A percentile compares a stretch with the other conserved stretches of the same genome.
These are phyloP conservation scores for Kryptopterus vitreolus DNA, from an alignment of 2,797 vertebrate species.

Conservation along the genomic window DNA sequence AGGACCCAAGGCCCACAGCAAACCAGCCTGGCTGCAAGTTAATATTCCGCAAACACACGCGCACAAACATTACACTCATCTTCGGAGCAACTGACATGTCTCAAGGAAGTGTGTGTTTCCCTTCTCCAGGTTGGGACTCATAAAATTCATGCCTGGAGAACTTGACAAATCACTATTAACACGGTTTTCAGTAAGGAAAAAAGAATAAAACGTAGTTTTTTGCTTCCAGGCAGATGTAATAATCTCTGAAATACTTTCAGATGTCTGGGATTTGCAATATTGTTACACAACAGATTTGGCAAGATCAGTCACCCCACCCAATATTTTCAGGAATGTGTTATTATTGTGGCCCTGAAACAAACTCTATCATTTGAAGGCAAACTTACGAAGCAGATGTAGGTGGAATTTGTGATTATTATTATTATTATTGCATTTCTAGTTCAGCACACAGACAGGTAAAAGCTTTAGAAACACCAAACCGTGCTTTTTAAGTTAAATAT, in stretches of 20 bases:
- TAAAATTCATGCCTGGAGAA: not conserved
- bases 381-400: not conserved
- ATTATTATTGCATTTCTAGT: not conserved
- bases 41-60: constrained; percentile 6
- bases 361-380: not conserved
- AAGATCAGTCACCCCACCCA: no score
- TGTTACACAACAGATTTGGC: not conserved
- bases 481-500: constrained; percentile 12
- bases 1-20: constrained; percentile 23
- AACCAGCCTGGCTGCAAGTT: constrained; percentile 24
- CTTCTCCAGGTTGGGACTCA: not conserved
- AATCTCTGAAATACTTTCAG: not conserved
- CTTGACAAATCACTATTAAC: not conserved
- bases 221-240: not conserved
- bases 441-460: not conserved
- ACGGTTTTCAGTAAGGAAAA: not conserved
- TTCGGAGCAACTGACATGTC: not conserved
- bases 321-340: not conserved
- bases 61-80: not conserved
- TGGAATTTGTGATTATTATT: not conserved
- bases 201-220: not conserved
- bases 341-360: not conserved
- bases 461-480: not conserved
- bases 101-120: not conserved
- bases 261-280: not conserved